Evolutionary conservation across 2,888 invertebrate genomes (phyloP), one percentile per base, ranked within the genome.

Genomic region (Pollenia angustigena): DNA sequence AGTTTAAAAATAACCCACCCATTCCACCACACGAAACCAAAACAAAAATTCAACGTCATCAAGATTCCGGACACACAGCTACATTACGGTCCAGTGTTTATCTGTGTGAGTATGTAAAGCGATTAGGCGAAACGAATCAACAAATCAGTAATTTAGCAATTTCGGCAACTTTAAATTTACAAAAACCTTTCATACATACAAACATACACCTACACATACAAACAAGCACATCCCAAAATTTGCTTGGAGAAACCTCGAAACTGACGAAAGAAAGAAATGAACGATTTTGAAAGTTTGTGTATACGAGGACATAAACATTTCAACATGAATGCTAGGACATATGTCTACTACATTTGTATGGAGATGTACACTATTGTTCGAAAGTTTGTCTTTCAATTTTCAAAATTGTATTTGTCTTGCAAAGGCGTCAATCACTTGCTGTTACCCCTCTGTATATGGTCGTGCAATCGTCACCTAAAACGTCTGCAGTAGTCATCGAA

Each of bases 371-470:
- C 81, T 58, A 80, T 80, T 81, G 62, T 89, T 90, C 89, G 89
- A 91, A 92, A 92, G 92, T 92, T 92, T 92, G 92, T 91, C 92
- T 91, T 92, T 91, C 91, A 92, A 92, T 92, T 92, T 92, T 89
- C 90, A 90, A 92, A 91, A 91, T 91, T 90, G 89, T 92, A 91
- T 92, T 92, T 92, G 91, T 52, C 58, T 85, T 32, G 72, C 72
- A 79, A 81, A 81, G 85, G 85, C 85, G 85, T 82, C 85, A 85
- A 82, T 79, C 74, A 74, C 78, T 78, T 81, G 69, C 75, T 79
- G 60, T 74, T 82, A n/a, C 74, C 66, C 52, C 68, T 69, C 60
- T 50, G 68, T 52, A 71, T 32, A 75, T 69, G 54, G 52, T 74
- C 82, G 82, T 85, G 74, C 78, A 75, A 74, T 69, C 62, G 74